Conservation (phyloP, 2,797 vertebrate genomes). For the Coregonus ussuriensis region DNA sequence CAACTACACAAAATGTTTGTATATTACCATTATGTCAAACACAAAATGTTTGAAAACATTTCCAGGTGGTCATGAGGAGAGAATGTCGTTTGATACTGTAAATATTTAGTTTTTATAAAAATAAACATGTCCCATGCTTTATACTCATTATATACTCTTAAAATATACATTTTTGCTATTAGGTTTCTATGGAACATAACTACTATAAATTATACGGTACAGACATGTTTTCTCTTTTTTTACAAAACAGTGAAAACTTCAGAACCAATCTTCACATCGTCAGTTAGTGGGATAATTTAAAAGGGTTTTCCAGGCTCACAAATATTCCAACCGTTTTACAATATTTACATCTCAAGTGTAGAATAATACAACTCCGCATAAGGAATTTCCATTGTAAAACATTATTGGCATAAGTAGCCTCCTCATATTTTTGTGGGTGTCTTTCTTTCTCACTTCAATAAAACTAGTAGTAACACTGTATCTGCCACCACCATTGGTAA, state of each 20-base stretch:
- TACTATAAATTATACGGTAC: constrained; percentile 77
- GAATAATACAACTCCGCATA: constrained; percentile 59
- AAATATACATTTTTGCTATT: constrained; percentile 80
- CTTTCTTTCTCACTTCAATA: constrained; percentile 27
- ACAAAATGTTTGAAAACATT: constrained; percentile 42
- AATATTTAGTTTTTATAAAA: constrained; percentile 78
- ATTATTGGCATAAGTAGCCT: constrained; percentile 46
- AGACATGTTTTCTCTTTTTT: constrained; percentile 61
- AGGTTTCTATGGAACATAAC: constrained; percentile 76
- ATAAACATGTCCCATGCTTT: constrained; percentile 82
- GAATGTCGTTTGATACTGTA: constrained; percentile 46
- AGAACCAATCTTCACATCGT: constrained; percentile 65
- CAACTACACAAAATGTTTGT: constrained; percentile 52
- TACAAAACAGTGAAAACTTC: constrained; percentile 72
- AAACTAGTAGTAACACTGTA: constrained; percentile 51
- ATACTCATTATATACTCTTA: constrained; percentile 75
- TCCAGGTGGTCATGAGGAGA: constrained; percentile 64
- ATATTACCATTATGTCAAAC: constrained; percentile 57
- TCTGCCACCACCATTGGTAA: constrained; percentile 28
- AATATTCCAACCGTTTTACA: constrained; percentile 57
- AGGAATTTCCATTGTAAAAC: constrained; percentile 61
- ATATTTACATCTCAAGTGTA: constrained; percentile 71
- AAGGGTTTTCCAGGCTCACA: constrained; percentile 62
- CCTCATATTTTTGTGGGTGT: constrained; percentile 42
- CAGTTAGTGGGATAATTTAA: constrained; percentile 64